These are phyloP conservation scores for Cataglyphis altisquamis DNA, from an alignment of 2,888 invertebrate species.

Conservation along the genomic window DNA sequence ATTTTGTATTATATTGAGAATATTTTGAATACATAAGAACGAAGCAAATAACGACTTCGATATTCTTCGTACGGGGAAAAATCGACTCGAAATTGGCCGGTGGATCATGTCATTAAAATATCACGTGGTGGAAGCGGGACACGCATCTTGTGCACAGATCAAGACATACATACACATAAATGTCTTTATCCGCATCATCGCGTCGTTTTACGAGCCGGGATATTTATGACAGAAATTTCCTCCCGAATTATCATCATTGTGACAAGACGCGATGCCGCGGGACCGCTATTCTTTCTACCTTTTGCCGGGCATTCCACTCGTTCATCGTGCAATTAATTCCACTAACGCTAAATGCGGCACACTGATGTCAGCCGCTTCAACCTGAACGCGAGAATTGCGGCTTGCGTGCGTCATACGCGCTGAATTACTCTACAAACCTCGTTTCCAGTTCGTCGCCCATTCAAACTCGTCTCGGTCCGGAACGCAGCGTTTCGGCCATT, in stretches of 20 bases:
- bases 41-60: not conserved
- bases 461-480: slow-evolving; percentile 39
- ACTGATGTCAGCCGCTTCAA: slow-evolving; percentile 62
- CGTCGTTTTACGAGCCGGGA: slow-evolving; percentile 45
- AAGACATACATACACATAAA: not conserved
- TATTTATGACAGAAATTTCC: slow-evolving; percentile 70
- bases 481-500: slow-evolving; percentile 42
- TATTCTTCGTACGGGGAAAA: not conserved
- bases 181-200: slow-evolving; percentile 31
- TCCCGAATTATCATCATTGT: slow-evolving; percentile 56
- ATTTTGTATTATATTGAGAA: not conserved
- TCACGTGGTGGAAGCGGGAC: slow-evolving; percentile 10
- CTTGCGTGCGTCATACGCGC: slow-evolving; percentile 47
- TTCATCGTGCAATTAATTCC: slow-evolving; percentile 66
- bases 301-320: not conserved
- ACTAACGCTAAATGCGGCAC: slow-evolving; percentile 66
- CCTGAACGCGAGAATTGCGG: slow-evolving; percentile 55
- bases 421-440: slow-evolving; percentile 66
- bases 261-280: slow-evolving; percentile 36
- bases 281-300: slow-evolving; percentile 45
- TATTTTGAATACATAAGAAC: not conserved
- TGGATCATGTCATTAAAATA: slow-evolving; percentile 6
- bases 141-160: not conserved
- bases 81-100: not conserved
- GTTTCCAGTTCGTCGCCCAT: slow-evolving; percentile 57